phyloP scores from a whole-genome alignment of 2,888 invertebrate species.

The Chydorus sphaericus region DNA sequence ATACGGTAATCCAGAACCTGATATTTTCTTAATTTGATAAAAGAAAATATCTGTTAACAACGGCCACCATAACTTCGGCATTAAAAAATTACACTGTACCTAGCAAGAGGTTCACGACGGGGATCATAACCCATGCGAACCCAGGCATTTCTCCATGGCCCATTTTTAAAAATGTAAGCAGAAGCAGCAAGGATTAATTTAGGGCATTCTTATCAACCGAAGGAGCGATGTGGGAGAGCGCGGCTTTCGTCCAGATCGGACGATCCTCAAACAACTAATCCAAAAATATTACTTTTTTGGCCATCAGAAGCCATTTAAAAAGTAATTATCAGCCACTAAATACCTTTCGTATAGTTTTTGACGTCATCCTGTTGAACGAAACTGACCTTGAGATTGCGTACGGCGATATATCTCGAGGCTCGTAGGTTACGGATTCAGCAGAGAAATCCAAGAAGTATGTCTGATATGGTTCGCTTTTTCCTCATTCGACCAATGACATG shows the following conservation, averaged over 20 bases:
- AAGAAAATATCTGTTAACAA: background rate
- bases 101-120: slow-evolving; percentile 54
- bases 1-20: slow-evolving; percentile 20
- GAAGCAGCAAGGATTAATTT: slow-evolving; percentile 61
- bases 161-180: slow-evolving; percentile 70
- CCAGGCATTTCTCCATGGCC: slow-evolving; percentile 90
- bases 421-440: slow-evolving; percentile 44
- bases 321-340: background rate
- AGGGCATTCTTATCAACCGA: slow-evolving; percentile 41
- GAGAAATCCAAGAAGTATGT: slow-evolving; percentile 47
- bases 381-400: slow-evolving; percentile 28
- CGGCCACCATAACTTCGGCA: no score
- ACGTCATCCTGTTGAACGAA: slow-evolving; percentile 23
- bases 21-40: background rate
- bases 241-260: slow-evolving; percentile 78
- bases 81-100: slow-evolving; percentile 84
- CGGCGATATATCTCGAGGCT: slow-evolving; percentile 41
- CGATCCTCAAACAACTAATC: slow-evolving; percentile 61
- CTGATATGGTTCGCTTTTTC: slow-evolving; percentile 38
- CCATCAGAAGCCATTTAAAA: slow-evolving; percentile 7
- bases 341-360: slow-evolving; percentile 8
- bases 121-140: slow-evolving; percentile 85
- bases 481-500: slow-evolving; percentile 37
- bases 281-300: slow-evolving; percentile 16
- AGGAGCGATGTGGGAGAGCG: slow-evolving; percentile 48